Conservation (phyloP, 2,113 vertebrate species). For the Mohoua ochrocephala region DNA sequence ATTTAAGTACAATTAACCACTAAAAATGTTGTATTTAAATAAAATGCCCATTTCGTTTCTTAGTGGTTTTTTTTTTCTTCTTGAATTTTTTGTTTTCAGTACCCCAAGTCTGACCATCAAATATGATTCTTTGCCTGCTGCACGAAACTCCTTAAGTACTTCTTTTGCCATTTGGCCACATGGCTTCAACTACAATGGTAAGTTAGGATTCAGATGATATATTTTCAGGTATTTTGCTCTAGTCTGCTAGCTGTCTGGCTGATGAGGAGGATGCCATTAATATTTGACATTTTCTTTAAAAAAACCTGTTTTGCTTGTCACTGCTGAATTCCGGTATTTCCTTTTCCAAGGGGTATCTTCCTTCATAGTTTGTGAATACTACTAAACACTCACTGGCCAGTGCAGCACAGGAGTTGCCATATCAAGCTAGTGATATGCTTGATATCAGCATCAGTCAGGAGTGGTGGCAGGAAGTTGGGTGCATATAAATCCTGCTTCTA, state of each 20-base stretch:
- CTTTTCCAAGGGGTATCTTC: not conserved
- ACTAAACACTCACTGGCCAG: not conserved
- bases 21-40: not conserved
- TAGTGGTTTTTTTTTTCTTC: not conserved
- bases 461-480: not conserved
- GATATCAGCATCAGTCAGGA: not conserved
- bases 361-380: not conserved
- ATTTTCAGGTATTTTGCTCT: not conserved
- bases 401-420: not conserved
- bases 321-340: not conserved
- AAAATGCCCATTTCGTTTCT: not conserved
- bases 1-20: not conserved
- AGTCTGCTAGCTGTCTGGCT: not conserved
- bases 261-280: not conserved
- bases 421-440: not conserved
- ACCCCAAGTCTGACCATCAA: not conserved
- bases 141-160: not conserved
- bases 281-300: not conserved
- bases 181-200: slow-evolving; percentile 67
- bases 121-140: slow-evolving; percentile 27
- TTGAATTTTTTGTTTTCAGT: slow-evolving; percentile 11
- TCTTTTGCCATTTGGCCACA: slow-evolving; percentile 16
- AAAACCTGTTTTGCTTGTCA: not conserved
- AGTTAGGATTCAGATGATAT: not conserved
- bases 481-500: not conserved